Evolutionary conservation across 2,888 invertebrate genomes (phyloP), one percentile per base, ranked within the genome.

Genomic region (Athalia circularis): DNA sequence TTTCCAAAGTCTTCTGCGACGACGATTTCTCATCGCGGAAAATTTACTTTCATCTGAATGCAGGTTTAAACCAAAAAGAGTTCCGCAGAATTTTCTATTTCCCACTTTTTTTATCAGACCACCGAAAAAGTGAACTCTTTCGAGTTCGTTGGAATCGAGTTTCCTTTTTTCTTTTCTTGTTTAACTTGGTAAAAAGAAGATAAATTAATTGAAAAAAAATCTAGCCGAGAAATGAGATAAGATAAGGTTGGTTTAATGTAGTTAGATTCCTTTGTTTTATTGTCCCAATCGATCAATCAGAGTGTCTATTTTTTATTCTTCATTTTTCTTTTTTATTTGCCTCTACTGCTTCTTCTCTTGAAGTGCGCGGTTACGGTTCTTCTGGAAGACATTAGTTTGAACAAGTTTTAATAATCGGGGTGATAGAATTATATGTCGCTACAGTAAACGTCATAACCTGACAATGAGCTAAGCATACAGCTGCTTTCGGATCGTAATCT

Each of bases 281-380:
- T 76, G 79, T 79, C 79, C 82, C 81, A 80, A 83, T 82, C 85
- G 83, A 86, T 84, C 82, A 81, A 83, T 81, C 79, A 79, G 65
- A 76, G 62, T 57, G 29, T 29, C 29, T 2, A 29, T 29, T 29
- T 29, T 29, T 29, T 29, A 29, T 29, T 29, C 29, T 29, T 29
- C 29, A 0, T 29, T 29, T 29, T n/a, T n/a, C n/a, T n/a, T n/a
- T 29, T 29, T 29, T 29, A 29, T 29, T 29, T 29, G 29, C 29
- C 29, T 29, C 29, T 29, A 29, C 29, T 29, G 29, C 29, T 29
- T 29, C 29, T 29, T 29, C 29, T 29, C 0, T 29, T 65, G 54
- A 61, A 78, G 74, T 43, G 65, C 70, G 64, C 77, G n/a, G 68
- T 74, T 29, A 72, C 79, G 77, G 77, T 70, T 79, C 80, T 82